Evolutionary conservation across 1,140 invertebrate species (phyloP).

Genomic region (Drosophila chauvacae): DNA sequence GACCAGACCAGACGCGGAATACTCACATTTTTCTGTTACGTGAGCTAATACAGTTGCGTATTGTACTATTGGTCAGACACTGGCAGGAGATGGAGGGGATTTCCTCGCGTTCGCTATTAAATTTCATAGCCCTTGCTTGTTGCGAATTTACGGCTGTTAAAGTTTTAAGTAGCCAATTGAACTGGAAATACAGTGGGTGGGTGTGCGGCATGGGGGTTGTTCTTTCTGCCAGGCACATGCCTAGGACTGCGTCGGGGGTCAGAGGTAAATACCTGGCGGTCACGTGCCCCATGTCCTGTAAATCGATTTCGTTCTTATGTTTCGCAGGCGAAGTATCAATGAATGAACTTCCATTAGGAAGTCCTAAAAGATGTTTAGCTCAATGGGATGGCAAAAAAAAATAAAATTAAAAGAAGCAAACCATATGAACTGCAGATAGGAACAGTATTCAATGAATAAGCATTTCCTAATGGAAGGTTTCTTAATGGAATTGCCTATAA

Average conservation of each 20-base stretch:
- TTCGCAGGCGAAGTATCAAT: slow-evolving; percentile 24
- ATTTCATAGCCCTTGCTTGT: slow-evolving; percentile 78
- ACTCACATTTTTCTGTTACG: slow-evolving; percentile 49
- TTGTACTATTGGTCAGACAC: slow-evolving; percentile 47
- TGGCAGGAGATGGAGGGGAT: slow-evolving; percentile 23
- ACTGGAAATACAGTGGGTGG: slow-evolving; percentile 19
- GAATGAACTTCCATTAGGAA: slow-evolving; percentile 33
- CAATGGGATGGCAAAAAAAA: slow-evolving; percentile 29
- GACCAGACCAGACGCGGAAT: slow-evolving; percentile 17
- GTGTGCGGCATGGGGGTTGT: neutral
- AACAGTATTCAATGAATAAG: neutral
- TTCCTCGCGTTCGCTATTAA: slow-evolving; percentile 65
- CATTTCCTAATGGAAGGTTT: slow-evolving; percentile 14
- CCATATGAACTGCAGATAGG: neutral
- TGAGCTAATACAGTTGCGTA: slow-evolving; percentile 79
- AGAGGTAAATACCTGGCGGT: slow-evolving; percentile 37
- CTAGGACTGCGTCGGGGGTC: slow-evolving; percentile 1
- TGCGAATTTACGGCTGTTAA: slow-evolving; percentile 73
- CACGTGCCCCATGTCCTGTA: slow-evolving; percentile 52
- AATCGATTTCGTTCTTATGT: slow-evolving; percentile 47
- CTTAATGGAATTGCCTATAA: slow-evolving; percentile 14
- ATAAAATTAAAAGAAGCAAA: slow-evolving; percentile 2
- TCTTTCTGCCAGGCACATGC: neutral
- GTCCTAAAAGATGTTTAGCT: slow-evolving; percentile 37
- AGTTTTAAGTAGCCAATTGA: slow-evolving; percentile 73